Evolutionary conservation across 1,140 invertebrate species (phyloP).

Genomic region (Drosophila micromelanica): DNA sequence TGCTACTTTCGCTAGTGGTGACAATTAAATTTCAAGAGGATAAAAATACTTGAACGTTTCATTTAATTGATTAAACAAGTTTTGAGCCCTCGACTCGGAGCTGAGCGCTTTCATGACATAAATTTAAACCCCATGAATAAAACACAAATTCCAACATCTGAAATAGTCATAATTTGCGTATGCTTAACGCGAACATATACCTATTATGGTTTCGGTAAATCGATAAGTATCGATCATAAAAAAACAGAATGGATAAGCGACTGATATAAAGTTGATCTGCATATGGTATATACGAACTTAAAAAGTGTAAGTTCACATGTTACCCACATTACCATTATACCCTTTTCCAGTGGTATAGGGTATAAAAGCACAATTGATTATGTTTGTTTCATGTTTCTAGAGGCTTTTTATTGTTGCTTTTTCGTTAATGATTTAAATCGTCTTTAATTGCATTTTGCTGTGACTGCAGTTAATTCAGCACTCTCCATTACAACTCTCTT

Average conservation of each 20-base stretch:
- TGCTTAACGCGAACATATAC: too few species aligned
- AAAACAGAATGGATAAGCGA: neutral
- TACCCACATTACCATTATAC: too few species aligned
- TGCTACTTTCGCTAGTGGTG: neutral
- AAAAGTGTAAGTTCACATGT: too few species aligned
- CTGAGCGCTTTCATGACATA: too few species aligned
- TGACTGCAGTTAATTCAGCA: conserved; percentile 6
- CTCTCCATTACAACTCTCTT: conserved; percentile 23
- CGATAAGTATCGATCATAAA: neutral
- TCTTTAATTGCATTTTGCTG: conserved; percentile 36
- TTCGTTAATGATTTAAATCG: conserved; percentile 15
- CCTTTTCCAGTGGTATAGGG: too few species aligned
- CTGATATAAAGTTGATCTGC: too few species aligned
- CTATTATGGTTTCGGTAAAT: too few species aligned
- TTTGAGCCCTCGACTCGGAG: too few species aligned
- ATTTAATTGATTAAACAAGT: neutral
- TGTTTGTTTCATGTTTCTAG: neutral
- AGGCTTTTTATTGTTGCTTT: neutral
- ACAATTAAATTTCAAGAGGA: too few species aligned
- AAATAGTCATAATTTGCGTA: too few species aligned
- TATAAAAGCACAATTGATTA: conserved; percentile 3
- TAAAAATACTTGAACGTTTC: neutral
- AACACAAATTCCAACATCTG: neutral
- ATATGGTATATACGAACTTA: too few species aligned
- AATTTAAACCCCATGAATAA: neutral